These are phyloP conservation scores for Zeus faber DNA, from an alignment of 2,113 vertebrate genomes.

Conservation along the genomic window DNA sequence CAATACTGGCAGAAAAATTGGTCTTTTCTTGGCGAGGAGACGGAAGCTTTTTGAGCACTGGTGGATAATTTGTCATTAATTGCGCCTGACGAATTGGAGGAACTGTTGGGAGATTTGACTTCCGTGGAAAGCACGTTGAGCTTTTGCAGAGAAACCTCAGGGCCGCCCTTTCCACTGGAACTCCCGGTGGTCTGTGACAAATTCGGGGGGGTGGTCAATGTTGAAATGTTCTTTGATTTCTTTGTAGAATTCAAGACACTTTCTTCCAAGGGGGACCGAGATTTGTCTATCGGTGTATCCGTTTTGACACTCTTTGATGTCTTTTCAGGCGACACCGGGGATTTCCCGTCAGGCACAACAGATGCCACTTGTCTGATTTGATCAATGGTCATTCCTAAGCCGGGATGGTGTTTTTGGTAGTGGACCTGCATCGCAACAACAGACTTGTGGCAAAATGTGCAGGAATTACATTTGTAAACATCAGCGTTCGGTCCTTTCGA, in stretches of 20 bases:
- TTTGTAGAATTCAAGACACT: background rate
- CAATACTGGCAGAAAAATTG: slow-evolving; percentile 35
- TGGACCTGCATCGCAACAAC: slow-evolving; percentile 89
- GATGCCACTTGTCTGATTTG: slow-evolving; percentile 39
- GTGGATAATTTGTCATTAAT: background rate
- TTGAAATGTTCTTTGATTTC: background rate
- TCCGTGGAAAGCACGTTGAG: too few species aligned
- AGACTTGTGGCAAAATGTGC: slow-evolving; percentile 52
- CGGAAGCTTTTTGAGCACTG: too few species aligned
- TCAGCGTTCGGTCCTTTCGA: background rate
- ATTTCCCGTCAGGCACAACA: background rate
- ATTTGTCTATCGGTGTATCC: background rate
- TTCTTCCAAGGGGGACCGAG: background rate
- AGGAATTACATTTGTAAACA: slow-evolving; percentile 44
- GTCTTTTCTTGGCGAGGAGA: too few species aligned
- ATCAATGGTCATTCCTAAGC: slow-evolving; percentile 72
- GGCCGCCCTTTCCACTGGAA: too few species aligned
- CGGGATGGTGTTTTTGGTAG: slow-evolving; percentile 87
- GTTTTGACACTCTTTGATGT: background rate
- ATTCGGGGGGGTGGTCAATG: too few species aligned
- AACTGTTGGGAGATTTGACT: slow-evolving; percentile 21
- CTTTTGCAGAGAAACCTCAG: background rate
- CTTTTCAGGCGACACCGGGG: background rate
- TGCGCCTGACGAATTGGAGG: slow-evolving; percentile 71
- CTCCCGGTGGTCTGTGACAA: too few species aligned